Percentiles rank a stretch among this genome's conserved stretches.
Evolutionary conservation across 37 sponge, comb jelly and placozoan genomes (phyloP).

Genomic region (Axinella damicornis): DNA sequence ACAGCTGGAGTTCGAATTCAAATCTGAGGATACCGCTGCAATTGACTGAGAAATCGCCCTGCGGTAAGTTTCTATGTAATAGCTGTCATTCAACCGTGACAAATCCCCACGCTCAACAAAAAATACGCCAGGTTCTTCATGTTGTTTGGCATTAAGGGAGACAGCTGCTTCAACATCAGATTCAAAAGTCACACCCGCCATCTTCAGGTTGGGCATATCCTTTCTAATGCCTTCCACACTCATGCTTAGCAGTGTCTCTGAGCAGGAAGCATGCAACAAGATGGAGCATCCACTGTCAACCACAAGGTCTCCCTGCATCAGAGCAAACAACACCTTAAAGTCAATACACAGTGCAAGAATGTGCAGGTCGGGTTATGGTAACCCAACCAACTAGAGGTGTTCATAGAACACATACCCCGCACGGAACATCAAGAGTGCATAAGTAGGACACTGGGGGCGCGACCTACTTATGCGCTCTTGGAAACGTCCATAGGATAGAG

Average conservation of each 20-base stretch:
- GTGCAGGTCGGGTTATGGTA: too few relatives aligned
- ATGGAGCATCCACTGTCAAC: slow-evolving; percentile 45
- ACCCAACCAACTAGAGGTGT: too few relatives aligned
- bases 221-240: slow-evolving; percentile 6
- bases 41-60: slow-evolving; percentile 12
- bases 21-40: not conserved
- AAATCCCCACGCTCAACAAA: slow-evolving; percentile 60
- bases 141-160: not conserved
- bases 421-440: too few relatives aligned
- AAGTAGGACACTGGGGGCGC: too few relatives aligned
- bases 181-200: not conserved
- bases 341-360: too few relatives aligned
- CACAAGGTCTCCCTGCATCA: not conserved
- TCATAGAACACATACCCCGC: too few relatives aligned
- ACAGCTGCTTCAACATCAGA: too few relatives aligned
- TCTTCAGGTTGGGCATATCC: not conserved
- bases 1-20: not conserved
- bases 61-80: slow-evolving; percentile 27
- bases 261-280: slow-evolving; percentile 42
- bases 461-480: too few relatives aligned
- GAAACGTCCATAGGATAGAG: too few relatives aligned
- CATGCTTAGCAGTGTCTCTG: slow-evolving; percentile 52
- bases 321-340: too few relatives aligned
- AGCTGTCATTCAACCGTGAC: slow-evolving; percentile 48
- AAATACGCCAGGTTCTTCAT: not conserved